Base-by-base conservation (phyloP, 2,888 invertebrate genomes). In the Drosophila algonquin region DNA sequence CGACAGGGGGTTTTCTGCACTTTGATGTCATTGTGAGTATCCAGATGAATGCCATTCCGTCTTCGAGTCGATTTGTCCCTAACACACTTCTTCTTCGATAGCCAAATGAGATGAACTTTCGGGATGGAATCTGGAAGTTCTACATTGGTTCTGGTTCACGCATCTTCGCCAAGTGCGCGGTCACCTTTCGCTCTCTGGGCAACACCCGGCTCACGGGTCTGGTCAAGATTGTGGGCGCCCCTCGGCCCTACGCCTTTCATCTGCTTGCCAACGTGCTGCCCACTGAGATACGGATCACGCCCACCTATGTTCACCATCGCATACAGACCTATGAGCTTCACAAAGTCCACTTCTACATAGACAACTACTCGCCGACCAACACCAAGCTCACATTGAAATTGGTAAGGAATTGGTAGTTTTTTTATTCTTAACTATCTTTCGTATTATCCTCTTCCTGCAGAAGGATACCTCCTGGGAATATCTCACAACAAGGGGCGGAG, bases 21-120 rank as follows among this genome's bases (percentile, higher is more conserved):
- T 91, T 79, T 35, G 90, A 90, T 55, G 81, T 90, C 7, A 76
- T 91, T 62, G 91, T 91, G 69, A 76, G 89, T 67, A 14, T n/a
- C 14, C 1, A 18, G 18, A 2, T 18, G 18, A 1, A 18, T 5
- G 24, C 24, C 8, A 8, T 30, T 8, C 8, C 7, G 2, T 30
- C 30, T 8, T 7, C 30, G 30, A 7, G 30, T 30, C 30, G 30
- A 30, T 30, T 30, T 30, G 4, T 24, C 5, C 24, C 24, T 8
- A 30, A 8, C 14, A 2, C 12, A 5, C 12, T 8, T 18, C 24
- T 14, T 46, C 6, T n/a, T 8, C 10, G 45, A 1, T 58, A 88
- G 87, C 87, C 89, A 27, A 86, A 81, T n/a, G 79, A 75, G 46
- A 84, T 91, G 81, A 51, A 56, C 10, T 88, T 91, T 53, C 54